Evolutionary conservation across 2,113 vertebrate genomes (phyloP).

Genomic region (Psittacula cyanocephala): DNA sequence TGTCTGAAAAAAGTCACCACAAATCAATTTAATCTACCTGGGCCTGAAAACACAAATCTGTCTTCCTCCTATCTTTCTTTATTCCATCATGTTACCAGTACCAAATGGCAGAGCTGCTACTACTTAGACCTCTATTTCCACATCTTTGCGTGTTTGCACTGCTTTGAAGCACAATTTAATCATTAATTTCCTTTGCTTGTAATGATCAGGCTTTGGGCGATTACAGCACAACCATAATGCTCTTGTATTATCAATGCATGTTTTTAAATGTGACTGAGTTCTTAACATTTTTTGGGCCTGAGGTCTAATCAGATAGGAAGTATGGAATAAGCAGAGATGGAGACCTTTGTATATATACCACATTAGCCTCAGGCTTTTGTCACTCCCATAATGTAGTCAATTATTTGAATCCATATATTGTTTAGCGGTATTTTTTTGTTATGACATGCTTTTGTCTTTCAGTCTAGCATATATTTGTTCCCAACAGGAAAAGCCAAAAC

Average conservation of each 20-base stretch:
- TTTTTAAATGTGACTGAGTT: not conserved
- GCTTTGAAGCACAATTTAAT: not conserved
- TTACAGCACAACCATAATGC: not conserved
- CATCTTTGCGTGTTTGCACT: not conserved
- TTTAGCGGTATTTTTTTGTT: slow-evolving; percentile 23
- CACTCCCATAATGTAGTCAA: not conserved
- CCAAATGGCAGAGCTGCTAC: not conserved
- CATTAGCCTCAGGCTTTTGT: not conserved
- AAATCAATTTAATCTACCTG: not conserved
- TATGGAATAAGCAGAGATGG: not conserved
- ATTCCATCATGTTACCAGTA: not conserved
- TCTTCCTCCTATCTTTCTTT: not conserved
- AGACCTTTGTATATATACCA: not conserved
- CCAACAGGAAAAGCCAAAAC: not conserved
- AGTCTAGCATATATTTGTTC: not conserved
- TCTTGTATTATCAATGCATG: not conserved
- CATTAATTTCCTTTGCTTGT: not conserved
- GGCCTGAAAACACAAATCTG: not conserved
- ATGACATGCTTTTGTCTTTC: not conserved
- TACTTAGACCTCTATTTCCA: not conserved
- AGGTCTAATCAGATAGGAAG: not conserved
- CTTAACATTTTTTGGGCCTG: not conserved
- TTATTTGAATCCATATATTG: not conserved
- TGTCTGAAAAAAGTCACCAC: not conserved
- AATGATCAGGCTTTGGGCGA: not conserved